Evolutionary conservation across 2,888 invertebrate genomes (phyloP), one percentile per base, ranked within the genome.

Genomic region (Macaria notata): DNA sequence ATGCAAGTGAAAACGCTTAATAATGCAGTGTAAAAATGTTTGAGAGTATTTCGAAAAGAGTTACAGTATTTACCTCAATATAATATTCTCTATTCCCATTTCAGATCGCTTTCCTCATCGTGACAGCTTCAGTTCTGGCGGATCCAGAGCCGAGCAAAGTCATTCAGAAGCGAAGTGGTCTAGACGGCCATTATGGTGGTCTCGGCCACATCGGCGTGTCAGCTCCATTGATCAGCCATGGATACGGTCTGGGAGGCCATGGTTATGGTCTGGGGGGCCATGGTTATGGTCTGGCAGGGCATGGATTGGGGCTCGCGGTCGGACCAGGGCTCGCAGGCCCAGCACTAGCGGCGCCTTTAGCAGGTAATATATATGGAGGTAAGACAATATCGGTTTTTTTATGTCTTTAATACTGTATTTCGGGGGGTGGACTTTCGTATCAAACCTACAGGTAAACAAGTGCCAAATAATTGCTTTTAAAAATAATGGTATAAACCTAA

Each of bases 81-180:
- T 19, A 36, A 6, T 2, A 36, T 36, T 1, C 3, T 7, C 33
- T 6, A 6, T 36, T 36, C 7, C 1, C 1, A 36, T 86, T 86
- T 30, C 83, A 90, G 90, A 66, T 86, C 57, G 71, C 82, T 73
- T 63, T 86, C 33, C 70, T 89, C 45, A 79, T 85, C 67, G 56
- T 86, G 76, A 73, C 81, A 61, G 83, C 82, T 46, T 78, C 87
- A 65, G 88, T 84, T 75, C 75, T 89, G 5, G 88, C 84, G 0
- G 88, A 48, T 48, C 59, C 59, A 8, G 59, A 88, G 73, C 87
- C 88, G 60, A 83, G 83, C 70, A 89, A 90, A 79, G 86, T 86
- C 66, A 69, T 90, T 43, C 83, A 90, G 66, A 91, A 91, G 66
- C 83, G 90, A 8, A 90, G 90, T 53, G 90, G 90, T 3, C 71